These are phyloP conservation scores for Silurus aristotelis DNA, from an alignment of 2,797 vertebrate species.

Conservation along the genomic window DNA sequence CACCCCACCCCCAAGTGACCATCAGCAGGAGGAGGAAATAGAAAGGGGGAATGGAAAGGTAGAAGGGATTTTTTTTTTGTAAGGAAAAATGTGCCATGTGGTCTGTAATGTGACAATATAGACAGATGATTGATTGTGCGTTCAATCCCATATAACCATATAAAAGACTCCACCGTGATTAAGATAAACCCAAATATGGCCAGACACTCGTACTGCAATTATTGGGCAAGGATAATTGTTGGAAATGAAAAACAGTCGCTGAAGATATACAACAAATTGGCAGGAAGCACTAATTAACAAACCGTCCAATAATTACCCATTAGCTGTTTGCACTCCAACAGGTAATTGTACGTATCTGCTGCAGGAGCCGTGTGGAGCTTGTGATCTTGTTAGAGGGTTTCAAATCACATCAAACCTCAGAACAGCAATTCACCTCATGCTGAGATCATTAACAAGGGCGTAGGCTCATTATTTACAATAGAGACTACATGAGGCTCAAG, in stretches of 20 bases:
- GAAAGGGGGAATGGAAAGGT: background rate
- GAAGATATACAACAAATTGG: background rate
- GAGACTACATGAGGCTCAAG: background rate
- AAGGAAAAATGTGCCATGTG: background rate
- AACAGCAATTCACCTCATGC: background rate
- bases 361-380: background rate
- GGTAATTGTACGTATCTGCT: background rate
- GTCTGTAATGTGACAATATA: background rate
- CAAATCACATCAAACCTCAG: background rate
- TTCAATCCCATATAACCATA: background rate
- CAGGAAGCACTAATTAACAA: background rate
- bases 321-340: background rate
- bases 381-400: background rate
- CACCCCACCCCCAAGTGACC: background rate
- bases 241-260: background rate
- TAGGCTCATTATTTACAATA: background rate
- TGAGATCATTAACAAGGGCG: background rate
- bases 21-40: constrained; percentile 3
- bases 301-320: background rate
- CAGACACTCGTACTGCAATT: background rate
- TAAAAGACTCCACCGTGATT: background rate
- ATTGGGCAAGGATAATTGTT: background rate
- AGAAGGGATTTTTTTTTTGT: background rate
- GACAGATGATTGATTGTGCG: constrained; percentile 11
- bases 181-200: background rate